Conservation (phyloP, 30 jellyfish, hydroid and myxozoan species). For the Hydractinia symbiolongicarpus region DNA sequence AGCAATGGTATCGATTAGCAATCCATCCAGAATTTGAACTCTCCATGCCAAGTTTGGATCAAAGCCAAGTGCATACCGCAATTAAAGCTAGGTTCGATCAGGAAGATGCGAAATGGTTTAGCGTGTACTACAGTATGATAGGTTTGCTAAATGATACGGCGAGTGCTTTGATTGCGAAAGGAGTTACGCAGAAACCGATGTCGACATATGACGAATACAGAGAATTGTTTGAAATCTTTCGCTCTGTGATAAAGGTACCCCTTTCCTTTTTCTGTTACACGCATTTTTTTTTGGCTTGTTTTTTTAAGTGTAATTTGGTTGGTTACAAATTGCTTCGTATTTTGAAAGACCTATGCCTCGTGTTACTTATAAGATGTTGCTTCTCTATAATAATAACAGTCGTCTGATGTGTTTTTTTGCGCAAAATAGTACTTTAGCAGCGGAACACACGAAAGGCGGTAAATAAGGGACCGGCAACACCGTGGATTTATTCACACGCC, state of each 20-base stretch:
- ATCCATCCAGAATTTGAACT: slow-evolving; percentile 42
- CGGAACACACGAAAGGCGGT: too few species aligned
- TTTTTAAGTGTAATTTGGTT: background rate
- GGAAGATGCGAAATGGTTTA: slow-evolving; percentile 83
- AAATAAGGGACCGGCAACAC: too few species aligned
- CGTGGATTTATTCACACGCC: too few species aligned
- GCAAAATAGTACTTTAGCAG: too few species aligned
- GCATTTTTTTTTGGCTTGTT: background rate
- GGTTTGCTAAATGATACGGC: slow-evolving; percentile 49
- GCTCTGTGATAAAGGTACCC: slow-evolving; percentile 6
- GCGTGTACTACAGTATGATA: slow-evolving; percentile 69
- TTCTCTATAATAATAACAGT: too few species aligned
- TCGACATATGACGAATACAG: slow-evolving; percentile 46
- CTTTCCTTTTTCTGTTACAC: background rate
- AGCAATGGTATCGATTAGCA: background rate
- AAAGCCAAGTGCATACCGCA: slow-evolving; percentile 32
- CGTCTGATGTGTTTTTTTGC: too few species aligned
- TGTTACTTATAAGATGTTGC: too few species aligned
- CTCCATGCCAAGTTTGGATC: slow-evolving; percentile 59
- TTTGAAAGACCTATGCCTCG: too few species aligned
- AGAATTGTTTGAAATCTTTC: slow-evolving; percentile 25
- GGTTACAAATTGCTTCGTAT: background rate
- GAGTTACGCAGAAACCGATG: slow-evolving; percentile 16
- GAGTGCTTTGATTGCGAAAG: slow-evolving; percentile 15
- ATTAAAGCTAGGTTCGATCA: slow-evolving; percentile 66